phyloP scores from a whole-genome alignment of 2,113 vertebrate genomes.

The Podarcis muralis region DNA sequence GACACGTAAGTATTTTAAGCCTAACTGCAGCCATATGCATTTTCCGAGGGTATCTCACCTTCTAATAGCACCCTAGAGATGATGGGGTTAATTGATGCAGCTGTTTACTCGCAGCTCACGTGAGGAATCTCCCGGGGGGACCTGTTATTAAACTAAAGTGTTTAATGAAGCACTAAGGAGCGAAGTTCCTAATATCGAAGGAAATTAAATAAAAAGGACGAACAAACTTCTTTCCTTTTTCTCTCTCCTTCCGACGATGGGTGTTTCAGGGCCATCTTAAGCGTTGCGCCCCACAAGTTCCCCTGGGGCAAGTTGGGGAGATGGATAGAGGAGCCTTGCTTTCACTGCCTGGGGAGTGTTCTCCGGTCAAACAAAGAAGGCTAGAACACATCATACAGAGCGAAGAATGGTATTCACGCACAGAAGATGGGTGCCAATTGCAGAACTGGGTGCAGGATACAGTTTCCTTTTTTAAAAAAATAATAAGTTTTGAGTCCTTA shows the following conservation, averaged over 20 bases:
- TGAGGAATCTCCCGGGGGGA: conserved; percentile 84
- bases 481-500: background rate
- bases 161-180: conserved; percentile 93
- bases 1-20: conserved; percentile 78
- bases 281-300: rapidly evolving
- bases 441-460: background rate
- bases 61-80: conserved; percentile 85
- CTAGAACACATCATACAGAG: background rate
- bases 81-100: conserved; percentile 90
- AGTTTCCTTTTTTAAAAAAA: too few relatives aligned
- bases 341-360: background rate
- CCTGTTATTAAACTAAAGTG: conserved; percentile 85
- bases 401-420: too few relatives aligned
- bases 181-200: conserved; percentile 67
- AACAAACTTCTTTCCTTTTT: conserved; percentile 16
- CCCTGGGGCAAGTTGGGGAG: too few relatives aligned
- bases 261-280: background rate
- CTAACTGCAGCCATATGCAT: conserved; percentile 85
- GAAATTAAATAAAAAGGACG: conserved; percentile 33
- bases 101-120: conserved; percentile 88
- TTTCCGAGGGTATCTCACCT: conserved; percentile 85
- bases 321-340: background rate
- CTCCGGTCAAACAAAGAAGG: background rate
- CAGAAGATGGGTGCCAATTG: too few relatives aligned
- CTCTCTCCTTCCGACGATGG: background rate